These are phyloP conservation scores for Brachionus paranguensis DNA, from an alignment of 1,140 invertebrate species.

Conservation along the genomic window DNA sequence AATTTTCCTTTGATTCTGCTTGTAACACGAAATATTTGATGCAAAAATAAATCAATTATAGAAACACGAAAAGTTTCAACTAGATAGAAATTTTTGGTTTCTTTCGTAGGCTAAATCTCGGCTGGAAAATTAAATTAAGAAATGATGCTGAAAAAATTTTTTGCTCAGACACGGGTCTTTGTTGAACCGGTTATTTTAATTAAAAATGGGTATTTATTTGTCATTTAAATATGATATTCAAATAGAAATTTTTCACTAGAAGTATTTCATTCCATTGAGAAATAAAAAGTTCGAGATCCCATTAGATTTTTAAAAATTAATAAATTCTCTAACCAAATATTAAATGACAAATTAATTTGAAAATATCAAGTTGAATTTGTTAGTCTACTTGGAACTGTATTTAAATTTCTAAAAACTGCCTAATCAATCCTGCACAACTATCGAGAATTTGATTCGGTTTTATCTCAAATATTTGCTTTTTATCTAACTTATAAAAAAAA, in stretches of 20 bases:
- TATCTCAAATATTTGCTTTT: conserved; percentile 1
- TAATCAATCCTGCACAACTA: background rate
- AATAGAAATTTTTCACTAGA: background rate
- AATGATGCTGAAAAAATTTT: background rate
- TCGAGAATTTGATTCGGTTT: background rate
- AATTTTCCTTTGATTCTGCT: background rate
- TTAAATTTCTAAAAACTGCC: background rate
- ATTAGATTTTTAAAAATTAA: background rate
- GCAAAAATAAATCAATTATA: background rate
- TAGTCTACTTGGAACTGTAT: background rate
- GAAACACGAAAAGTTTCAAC: conserved; percentile 1
- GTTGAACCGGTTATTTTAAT: background rate
- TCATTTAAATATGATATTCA: conserved; percentile 2
- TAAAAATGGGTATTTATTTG: background rate
- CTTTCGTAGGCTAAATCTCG: background rate
- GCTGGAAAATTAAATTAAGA: background rate
- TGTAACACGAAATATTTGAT: background rate
- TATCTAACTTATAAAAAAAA: background rate
- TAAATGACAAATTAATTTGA: conserved; percentile 34
- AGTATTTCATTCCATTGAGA: background rate
- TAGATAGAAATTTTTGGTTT: background rate
- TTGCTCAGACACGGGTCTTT: background rate
- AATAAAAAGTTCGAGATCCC: background rate
- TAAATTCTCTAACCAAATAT: conserved; percentile 8
- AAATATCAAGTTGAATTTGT: conserved; percentile 13